Evolutionary conservation across 2,113 vertebrate genomes (phyloP), one percentile per base, ranked within the genome.

Genomic region (Melierax canorus): DNA sequence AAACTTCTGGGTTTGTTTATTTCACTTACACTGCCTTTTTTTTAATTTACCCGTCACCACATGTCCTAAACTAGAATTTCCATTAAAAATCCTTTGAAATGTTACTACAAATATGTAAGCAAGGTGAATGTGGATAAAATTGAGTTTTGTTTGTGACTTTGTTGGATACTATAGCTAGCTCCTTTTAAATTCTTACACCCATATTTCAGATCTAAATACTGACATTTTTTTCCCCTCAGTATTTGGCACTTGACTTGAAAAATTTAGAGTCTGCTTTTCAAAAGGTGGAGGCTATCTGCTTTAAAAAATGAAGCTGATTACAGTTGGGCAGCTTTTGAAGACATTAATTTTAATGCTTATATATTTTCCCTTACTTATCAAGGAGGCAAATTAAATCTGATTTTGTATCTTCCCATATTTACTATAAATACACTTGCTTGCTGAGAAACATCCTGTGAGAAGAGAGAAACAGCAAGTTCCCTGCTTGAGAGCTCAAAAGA

Each of bases 361-460:
- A 13, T 53, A 73, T 88, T 86, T 90, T 76, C n/a, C 66, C n/a
- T 30, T 26, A 67, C 24, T 77, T 86, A 80, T 24, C 23, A 90
- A 55, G 32, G 68, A 76, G 13, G 29, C 27, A 90, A 85, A 82
- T 73, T 39, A 75, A 72, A 85, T 60, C 60, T 71, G 73, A 74
- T 74, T 84, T 78, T 88, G 39, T 45, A 5, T 94, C 38, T 78
- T 92, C 39, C 38, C 39, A 18, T 81, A 51, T 95, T 93, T 88
- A 64, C 68, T 94, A 92, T 86, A 91, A 95, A 97, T 89, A 88
- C 18, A 55, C 19, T 91, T 86, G 32, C 20, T 94, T 91, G 41
- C 59, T 92, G 92, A 95, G 73, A 94, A 97, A 92, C 59, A 94
- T 94, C 79, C 79, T 53, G 77, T 97, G 88, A 94, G 88, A 93